Evolutionary conservation across 1,140 invertebrate species (phyloP), one percentile per base, ranked within the genome.

Genomic region (Drosophila bocki): DNA sequence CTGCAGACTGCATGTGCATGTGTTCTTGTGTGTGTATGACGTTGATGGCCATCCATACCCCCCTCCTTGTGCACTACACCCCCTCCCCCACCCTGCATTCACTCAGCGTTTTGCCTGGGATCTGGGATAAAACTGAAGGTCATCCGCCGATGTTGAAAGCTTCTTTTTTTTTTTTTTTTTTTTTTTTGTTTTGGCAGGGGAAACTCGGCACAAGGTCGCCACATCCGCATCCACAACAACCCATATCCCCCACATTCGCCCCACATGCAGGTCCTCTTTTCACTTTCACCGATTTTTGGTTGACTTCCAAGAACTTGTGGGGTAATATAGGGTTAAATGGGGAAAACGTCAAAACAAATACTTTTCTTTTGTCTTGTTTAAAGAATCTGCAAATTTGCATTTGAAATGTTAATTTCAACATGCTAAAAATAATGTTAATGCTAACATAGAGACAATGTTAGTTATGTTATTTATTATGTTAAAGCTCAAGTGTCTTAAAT

Each of bases 81-180:
- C n/a, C 29, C 45, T 19, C 29, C 15, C 13, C 0, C 7, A 15
- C 32, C 15, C 11, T 12, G 17, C 44, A 35, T 5, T 5, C 15
- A 15, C 39, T 22, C 62, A 17, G 37, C 48, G 62, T 63, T 54
- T 12, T 68, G 67, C 63, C 63, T 69, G 67, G 67, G 67, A 70
- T 68, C 63, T 70, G 62, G 67, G 67, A 70, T 70, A 56, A 56
- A 68, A 33, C 48, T 70, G 67, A 70, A 70, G 67, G 67, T 70
- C 67, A 67, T 68, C 63, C 67, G 67, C 33, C 35, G 64, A 64
- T 63, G 60, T 56, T 56, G 35, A 56, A 56, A 56, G 53, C 53
- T 56, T 56, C 35, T 56, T 22, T 35, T 32, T n/a, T n/a, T n/a
- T n/a, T n/a, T n/a, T n/a, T n/a, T n/a, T 48, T n/a, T 50, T 19